Percentiles rank a stretch among this genome's conserved stretches.
Conservation (phyloP, 2,113 vertebrate genomes). For the Cromileptes altivelis region DNA sequence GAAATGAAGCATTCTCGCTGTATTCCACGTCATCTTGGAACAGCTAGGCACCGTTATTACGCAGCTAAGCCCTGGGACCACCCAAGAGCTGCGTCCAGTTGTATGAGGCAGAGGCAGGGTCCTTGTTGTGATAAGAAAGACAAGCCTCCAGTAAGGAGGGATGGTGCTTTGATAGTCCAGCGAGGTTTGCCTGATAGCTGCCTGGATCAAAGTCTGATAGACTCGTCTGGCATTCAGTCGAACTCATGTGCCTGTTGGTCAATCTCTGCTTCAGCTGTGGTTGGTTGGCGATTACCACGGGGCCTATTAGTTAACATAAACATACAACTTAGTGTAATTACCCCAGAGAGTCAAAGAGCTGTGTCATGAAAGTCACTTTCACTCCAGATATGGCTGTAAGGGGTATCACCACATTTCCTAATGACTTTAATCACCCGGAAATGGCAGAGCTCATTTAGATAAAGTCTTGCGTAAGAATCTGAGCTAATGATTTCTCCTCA, state of each 20-base stretch:
- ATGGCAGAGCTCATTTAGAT: conserved; percentile 54
- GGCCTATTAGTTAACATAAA: conserved; percentile 83
- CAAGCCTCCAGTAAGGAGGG: conserved; percentile 61
- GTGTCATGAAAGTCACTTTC: conserved; percentile 75
- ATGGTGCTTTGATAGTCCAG: conserved; percentile 70
- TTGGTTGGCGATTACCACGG: conserved; percentile 65
- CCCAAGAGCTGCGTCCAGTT: conserved; percentile 78
- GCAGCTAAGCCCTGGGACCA: conserved; percentile 79
- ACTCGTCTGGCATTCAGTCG: conserved; percentile 46
- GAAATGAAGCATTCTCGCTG: conserved; percentile 78
- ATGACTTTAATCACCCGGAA: conserved; percentile 54
- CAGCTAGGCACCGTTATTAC: conserved; percentile 67
- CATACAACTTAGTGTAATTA: conserved; percentile 82
- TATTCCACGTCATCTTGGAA: conserved; percentile 82
- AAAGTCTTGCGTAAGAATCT: conserved; percentile 14
- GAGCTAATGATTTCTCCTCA: conserved; percentile 10
- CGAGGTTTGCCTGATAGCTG: conserved; percentile 60
- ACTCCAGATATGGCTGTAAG: conserved; percentile 62
- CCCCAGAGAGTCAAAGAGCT: conserved; percentile 74
- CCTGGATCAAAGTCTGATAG: conserved; percentile 58
- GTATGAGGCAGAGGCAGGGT: conserved; percentile 58
- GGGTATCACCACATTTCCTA: conserved; percentile 38
- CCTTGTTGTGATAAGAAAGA: conserved; percentile 78
- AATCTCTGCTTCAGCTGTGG: conserved; percentile 43
- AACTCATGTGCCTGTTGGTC: conserved; percentile 51